These are phyloP conservation scores for Asteroscopus sphinx DNA, from an alignment of 2,888 invertebrate genomes.

Conservation along the genomic window DNA sequence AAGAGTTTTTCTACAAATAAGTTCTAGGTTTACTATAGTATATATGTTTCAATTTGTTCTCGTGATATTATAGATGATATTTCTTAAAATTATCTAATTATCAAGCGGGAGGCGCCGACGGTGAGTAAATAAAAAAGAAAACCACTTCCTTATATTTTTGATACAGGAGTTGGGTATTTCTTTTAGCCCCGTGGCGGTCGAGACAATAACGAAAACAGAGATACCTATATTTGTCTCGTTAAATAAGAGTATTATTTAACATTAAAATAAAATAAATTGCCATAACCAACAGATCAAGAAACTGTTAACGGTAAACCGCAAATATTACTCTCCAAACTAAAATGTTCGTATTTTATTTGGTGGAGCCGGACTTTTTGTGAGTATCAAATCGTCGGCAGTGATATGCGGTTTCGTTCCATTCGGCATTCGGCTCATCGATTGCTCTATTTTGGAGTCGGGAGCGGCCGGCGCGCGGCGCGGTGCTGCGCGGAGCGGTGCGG, in stretches of 20 bases:
- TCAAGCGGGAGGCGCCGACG: background rate
- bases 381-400: constrained; percentile 48
- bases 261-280: constrained; percentile 6
- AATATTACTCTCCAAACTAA: constrained; percentile 6
- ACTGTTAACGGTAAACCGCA: constrained; percentile 7
- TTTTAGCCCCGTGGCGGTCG: background rate
- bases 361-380: constrained; percentile 34
- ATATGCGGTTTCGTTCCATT: constrained; percentile 55
- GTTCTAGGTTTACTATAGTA: no score
- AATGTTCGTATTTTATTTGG: constrained; percentile 22
- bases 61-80: constrained; percentile 3
- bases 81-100: constrained; percentile 21
- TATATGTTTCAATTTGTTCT: background rate
- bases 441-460: constrained; percentile 51
- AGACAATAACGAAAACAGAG: background rate
- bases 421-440: constrained; percentile 52
- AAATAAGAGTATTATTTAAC: background rate
- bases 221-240: background rate
- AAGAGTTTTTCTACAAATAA: background rate
- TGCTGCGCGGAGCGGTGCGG: constrained; percentile 1
- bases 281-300: constrained; percentile 2
- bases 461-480: constrained; percentile 27
- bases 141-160: constrained; percentile 8
- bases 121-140: constrained; percentile 11
- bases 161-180: constrained; percentile 9